These are phyloP conservation scores for Sesia apiformis DNA, from an alignment of 2,888 invertebrate genomes.

Conservation along the genomic window DNA sequence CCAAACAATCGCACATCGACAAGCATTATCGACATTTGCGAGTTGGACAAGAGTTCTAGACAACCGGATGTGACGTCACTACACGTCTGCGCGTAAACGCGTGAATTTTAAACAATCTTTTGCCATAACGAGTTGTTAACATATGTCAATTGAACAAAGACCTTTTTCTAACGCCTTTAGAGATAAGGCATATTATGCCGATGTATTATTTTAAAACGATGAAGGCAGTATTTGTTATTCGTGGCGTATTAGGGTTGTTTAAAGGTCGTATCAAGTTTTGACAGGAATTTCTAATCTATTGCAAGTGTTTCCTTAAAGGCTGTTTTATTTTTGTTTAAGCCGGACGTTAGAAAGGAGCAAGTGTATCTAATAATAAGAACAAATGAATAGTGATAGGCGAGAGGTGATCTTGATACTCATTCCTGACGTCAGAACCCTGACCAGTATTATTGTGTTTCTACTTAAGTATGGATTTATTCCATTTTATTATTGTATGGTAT, in stretches of 20 bases:
- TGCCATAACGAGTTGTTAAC: conserved; percentile 53
- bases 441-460: too few relatives aligned
- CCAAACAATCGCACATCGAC: conserved; percentile 43
- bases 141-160: conserved; percentile 41
- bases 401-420: too few relatives aligned
- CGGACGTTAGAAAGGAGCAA: too few relatives aligned
- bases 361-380: too few relatives aligned
- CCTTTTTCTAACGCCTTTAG: not conserved
- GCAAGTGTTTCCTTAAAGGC: not conserved
- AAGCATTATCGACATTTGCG: conserved; percentile 22
- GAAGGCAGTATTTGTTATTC: conserved; percentile 48
- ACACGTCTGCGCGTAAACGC: conserved; percentile 52
- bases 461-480: too few relatives aligned
- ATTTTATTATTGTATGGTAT: too few relatives aligned
- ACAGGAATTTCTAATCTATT: conserved; percentile 38
- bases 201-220: conserved; percentile 10
- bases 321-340: not conserved
- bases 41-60: conserved; percentile 28
- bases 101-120: conserved; percentile 71
- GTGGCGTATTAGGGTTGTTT: conserved; percentile 50
- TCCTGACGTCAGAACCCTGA: too few relatives aligned
- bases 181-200: not conserved
- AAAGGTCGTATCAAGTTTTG: conserved; percentile 51
- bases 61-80: conserved; percentile 66
- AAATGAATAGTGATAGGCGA: too few relatives aligned